These are phyloP conservation scores for Crenichthys baileyi DNA, from an alignment of 2,797 vertebrate species.

Conservation along the genomic window DNA sequence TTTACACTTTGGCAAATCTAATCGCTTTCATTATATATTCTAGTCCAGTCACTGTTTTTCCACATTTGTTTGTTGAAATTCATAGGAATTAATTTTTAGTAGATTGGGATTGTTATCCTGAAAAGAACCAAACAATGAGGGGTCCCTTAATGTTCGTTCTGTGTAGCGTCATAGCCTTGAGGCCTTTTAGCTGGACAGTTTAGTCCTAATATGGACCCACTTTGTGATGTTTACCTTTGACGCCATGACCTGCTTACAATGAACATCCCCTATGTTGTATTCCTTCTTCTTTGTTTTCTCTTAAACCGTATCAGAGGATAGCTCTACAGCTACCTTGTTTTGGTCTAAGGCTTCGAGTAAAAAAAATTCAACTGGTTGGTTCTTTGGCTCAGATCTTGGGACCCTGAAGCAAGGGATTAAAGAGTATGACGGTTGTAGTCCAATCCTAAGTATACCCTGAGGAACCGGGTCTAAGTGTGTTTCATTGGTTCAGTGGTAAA, in stretches of 20 bases:
- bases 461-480: background rate
- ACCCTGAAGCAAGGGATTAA: too few species aligned
- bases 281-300: background rate
- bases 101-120: too few species aligned
- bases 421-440: too few species aligned
- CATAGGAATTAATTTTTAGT: background rate
- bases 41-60: constrained; percentile 8
- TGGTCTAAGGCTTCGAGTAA: background rate
- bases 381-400: too few species aligned
- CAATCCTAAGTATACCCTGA: background rate
- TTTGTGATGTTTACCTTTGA: background rate
- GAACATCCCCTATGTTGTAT: too few species aligned
- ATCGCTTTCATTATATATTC: constrained; percentile 26
- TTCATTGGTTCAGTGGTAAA: background rate
- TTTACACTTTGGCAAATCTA: constrained; percentile 39
- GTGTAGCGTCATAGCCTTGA: too few species aligned
- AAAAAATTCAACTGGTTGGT: background rate
- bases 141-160: background rate
- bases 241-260: too few species aligned
- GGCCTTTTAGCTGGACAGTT: background rate
- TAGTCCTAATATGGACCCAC: background rate
- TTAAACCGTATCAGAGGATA: background rate
- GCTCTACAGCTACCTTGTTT: background rate
- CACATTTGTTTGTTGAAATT: background rate
- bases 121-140: too few species aligned